These are phyloP conservation scores for Aegotheles bennettii DNA, from an alignment of 2,113 vertebrate genomes.

Conservation along the genomic window DNA sequence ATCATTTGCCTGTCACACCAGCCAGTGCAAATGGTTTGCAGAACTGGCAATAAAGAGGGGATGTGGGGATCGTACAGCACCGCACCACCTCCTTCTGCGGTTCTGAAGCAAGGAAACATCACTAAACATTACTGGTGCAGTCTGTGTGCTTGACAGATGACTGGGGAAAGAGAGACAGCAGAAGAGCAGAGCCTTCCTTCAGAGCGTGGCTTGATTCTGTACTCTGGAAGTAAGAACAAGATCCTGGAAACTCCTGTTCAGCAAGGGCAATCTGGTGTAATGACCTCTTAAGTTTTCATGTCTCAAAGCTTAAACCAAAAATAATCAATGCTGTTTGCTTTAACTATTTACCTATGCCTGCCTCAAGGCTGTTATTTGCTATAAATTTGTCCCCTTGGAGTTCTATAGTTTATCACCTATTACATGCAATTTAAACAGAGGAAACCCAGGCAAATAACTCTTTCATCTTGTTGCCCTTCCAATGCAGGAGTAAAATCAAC, in stretches of 20 bases:
- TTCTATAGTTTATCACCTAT: background rate
- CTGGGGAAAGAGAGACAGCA: background rate
- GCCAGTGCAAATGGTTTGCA: background rate
- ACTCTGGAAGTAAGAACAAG: background rate
- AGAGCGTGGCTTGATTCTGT: background rate
- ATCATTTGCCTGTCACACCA: background rate
- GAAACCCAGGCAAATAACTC: background rate
- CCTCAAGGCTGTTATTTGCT: background rate
- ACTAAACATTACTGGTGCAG: background rate
- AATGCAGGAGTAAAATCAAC: background rate
- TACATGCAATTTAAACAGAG: background rate
- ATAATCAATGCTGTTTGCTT: background rate
- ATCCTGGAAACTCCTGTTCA: background rate
- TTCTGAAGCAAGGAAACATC: background rate
- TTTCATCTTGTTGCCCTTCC: background rate
- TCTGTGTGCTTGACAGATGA: background rate
- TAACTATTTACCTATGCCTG: background rate
- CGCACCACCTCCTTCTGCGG: background rate
- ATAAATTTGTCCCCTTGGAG: accelerated
- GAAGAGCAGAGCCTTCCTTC: background rate
- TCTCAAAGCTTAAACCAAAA: background rate
- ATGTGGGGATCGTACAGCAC: background rate
- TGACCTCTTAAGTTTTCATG: background rate
- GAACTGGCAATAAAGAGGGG: accelerated
- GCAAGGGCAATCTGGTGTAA: background rate